A percentile compares a stretch with the other conserved stretches of the same genome.
phyloP scores from a whole-genome alignment of 2,797 vertebrate species.

The Cuniculus paca region DNA sequence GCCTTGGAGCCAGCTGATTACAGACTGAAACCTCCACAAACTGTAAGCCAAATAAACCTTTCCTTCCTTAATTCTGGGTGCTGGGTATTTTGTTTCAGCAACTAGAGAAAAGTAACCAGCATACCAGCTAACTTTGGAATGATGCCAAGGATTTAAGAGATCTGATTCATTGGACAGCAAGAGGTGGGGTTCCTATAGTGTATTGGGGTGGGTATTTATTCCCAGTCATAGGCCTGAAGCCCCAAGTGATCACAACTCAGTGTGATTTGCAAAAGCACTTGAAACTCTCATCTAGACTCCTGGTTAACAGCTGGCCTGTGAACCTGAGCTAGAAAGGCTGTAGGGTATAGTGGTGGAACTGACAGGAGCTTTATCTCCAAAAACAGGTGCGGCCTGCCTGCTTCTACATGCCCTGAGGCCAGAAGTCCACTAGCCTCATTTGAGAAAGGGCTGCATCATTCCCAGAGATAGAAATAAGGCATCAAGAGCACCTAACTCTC shows the following conservation, averaged over 20 bases:
- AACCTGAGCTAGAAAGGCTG: not conserved
- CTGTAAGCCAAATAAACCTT: too few relatives aligned
- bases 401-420: not conserved
- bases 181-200: not conserved
- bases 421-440: not conserved
- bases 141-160: slow-evolving; percentile 15
- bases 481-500: not conserved
- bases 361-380: not conserved
- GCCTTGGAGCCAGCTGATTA: too few relatives aligned
- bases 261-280: not conserved
- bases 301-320: not conserved
- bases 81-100: too few relatives aligned
- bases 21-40: too few relatives aligned
- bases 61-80: too few relatives aligned
- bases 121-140: not conserved
- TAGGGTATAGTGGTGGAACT: not conserved
- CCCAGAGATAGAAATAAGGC: not conserved
- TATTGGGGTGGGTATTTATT: not conserved
- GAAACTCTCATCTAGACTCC: slow-evolving; percentile 2
- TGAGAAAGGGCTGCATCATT: not conserved
- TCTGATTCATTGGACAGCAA: not conserved
- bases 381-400: not conserved
- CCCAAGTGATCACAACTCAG: not conserved
- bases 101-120: too few relatives aligned
- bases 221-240: not conserved